Evolutionary conservation across 2,113 vertebrate genomes (phyloP), one percentile per base, ranked within the genome.

Genomic region (Amphilophus citrinellus): DNA sequence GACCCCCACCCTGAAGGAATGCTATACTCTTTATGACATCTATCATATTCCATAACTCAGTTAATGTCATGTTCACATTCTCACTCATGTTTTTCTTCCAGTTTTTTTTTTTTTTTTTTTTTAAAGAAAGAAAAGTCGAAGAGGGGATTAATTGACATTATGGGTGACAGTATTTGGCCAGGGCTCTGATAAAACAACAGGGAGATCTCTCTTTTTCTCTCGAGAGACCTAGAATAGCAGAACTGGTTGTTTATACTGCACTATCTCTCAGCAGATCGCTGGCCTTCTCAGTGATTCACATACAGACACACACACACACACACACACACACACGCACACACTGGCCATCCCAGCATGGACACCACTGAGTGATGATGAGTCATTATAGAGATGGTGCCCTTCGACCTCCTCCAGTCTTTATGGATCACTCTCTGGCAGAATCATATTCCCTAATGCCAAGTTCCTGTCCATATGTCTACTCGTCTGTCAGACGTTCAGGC

Each of bases 361-460:
- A 85, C 84, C 80, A 90, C 80, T 94, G 94, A 95, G 92, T 94
- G 93, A 95, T 94, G 94, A 95, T 94, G 94, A 95, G 84, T 93
- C 92, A 95, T 95, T 94, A 93, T 84, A 78, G 88, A 87, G 84
- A 90, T 86, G 82, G 62, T 91, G 91, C 87, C 92, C 94, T 94
- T 89, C 65, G 84, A 93, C 91, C 91, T 88, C 80, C 77, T 84
- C 71, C 82, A 83, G 92, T 93, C 93, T 93, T 92, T 93, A 93
- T 95, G 88, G 90, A 92, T 94, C 90, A 89, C 84, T 93, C 93
- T 92, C 85, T 94, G 94, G 93, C 92, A 93, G 90, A 89, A 89
- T 90, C 86, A 90, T 93, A 91, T 94, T 95, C 93, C 93, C 93
- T 87, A 73, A 90, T 94, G 94, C 94, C 94, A 94, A 93, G 90